phyloP scores from a whole-genome alignment of 2,113 vertebrate genomes.

The Cheilinus undulatus region DNA sequence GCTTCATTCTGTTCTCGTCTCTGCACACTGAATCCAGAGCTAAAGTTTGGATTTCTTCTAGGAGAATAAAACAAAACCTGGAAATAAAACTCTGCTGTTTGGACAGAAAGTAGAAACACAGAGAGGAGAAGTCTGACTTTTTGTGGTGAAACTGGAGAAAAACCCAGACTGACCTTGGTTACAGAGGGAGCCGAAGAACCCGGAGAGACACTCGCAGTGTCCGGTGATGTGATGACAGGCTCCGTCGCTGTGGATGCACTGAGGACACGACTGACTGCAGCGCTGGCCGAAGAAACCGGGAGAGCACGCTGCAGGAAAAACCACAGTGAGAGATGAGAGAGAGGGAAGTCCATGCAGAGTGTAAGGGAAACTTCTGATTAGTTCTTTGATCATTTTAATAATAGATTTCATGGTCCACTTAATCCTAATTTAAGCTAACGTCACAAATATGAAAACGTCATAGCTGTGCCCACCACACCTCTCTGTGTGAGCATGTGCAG shows the following conservation, averaged over 20 bases:
- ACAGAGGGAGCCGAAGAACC: constrained; percentile 91
- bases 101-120: too few species aligned
- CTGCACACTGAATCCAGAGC: too few species aligned
- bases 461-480: background rate
- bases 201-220: constrained; percentile 89
- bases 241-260: constrained; percentile 89
- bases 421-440: background rate
- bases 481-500: background rate
- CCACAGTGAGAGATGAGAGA: background rate
- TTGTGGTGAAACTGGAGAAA: too few species aligned
- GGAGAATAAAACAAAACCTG: too few species aligned
- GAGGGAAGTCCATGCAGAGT: background rate
- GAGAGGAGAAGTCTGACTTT: too few species aligned
- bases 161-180: constrained; percentile 86
- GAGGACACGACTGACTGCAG: constrained; percentile 89
- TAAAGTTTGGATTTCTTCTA: too few species aligned
- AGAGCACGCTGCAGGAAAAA: constrained; percentile 84
- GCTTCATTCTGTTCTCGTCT: too few species aligned
- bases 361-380: constrained; percentile 36
- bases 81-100: too few species aligned
- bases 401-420: constrained; percentile 33
- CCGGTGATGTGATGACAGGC: constrained; percentile 91
- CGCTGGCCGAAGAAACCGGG: constrained; percentile 89
- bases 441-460: background rate
- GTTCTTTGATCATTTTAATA: constrained; percentile 36